Percentiles rank a stretch among this genome's conserved stretches.
These are phyloP conservation scores for Actenoides lindsayi DNA, from an alignment of 2,113 vertebrate species.

Conservation along the genomic window DNA sequence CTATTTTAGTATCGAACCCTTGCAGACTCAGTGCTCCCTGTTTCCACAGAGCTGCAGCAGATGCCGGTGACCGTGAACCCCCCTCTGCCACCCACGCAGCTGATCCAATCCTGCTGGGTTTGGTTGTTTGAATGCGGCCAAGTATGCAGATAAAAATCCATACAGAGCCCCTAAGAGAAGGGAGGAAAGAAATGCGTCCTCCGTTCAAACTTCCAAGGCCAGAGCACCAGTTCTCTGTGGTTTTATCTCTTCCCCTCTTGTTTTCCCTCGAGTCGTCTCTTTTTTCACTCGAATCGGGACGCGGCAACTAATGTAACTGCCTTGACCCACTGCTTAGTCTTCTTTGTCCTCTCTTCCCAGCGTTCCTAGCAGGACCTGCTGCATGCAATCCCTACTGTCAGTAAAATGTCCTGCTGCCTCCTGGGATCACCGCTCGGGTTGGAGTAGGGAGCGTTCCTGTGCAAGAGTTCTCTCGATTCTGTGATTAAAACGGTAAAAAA, in stretches of 20 bases:
- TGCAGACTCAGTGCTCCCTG: neutral
- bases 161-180: neutral
- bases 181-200: neutral
- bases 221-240: neutral
- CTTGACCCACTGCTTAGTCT: neutral
- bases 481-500: neutral
- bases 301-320: neutral
- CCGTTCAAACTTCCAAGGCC: neutral
- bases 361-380: neutral
- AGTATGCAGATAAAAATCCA: neutral
- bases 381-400: neutral
- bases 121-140: neutral
- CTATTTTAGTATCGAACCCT: neutral
- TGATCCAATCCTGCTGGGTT: neutral
- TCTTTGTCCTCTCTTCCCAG: neutral
- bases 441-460: neutral
- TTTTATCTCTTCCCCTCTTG: neutral
- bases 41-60: neutral
- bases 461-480: neutral
- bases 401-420: neutral
- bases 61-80: neutral
- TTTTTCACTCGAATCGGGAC: neutral
- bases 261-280: neutral
- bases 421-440: accelerated
- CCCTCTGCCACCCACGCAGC: neutral